These are phyloP conservation scores for Anguilla megastoma DNA, from an alignment of 2,797 vertebrate genomes.

Conservation along the genomic window DNA sequence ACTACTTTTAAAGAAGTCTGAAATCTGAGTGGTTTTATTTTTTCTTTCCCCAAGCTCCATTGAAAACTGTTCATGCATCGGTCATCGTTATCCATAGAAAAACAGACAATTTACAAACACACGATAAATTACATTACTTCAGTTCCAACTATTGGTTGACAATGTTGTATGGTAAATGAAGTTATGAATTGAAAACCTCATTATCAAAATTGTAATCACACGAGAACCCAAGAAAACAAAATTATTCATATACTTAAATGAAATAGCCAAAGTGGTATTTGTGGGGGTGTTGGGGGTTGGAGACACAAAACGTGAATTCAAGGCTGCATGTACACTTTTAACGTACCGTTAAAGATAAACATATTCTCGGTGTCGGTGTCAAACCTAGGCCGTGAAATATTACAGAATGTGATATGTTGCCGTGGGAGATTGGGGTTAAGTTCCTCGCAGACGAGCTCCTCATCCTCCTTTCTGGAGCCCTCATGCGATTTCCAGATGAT, in stretches of 20 bases:
- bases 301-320: constrained; percentile 19
- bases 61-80: not conserved
- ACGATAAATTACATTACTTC: not conserved
- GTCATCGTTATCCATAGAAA: not conserved
- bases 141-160: not conserved
- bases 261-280: not conserved
- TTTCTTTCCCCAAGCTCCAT: not conserved
- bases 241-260: constrained; percentile 9
- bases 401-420: constrained; percentile 43
- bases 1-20: not conserved
- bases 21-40: not conserved
- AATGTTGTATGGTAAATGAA: not conserved
- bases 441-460: constrained; percentile 14
- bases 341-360: constrained; percentile 24
- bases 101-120: not conserved
- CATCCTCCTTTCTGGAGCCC: constrained; percentile 15
- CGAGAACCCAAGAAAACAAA: constrained; percentile 13
- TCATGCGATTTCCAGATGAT: constrained; percentile 35
- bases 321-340: constrained; percentile 25
- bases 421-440: constrained; percentile 31
- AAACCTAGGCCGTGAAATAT: constrained; percentile 37
- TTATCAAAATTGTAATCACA: constrained; percentile 7
- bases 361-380: constrained; percentile 20
- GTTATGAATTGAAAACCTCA: not conserved
- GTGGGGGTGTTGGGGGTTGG: not conserved